Evolutionary conservation across 1,140 invertebrate species (phyloP), one percentile per base, ranked within the genome.

Genomic region (Brachionus angularis): DNA sequence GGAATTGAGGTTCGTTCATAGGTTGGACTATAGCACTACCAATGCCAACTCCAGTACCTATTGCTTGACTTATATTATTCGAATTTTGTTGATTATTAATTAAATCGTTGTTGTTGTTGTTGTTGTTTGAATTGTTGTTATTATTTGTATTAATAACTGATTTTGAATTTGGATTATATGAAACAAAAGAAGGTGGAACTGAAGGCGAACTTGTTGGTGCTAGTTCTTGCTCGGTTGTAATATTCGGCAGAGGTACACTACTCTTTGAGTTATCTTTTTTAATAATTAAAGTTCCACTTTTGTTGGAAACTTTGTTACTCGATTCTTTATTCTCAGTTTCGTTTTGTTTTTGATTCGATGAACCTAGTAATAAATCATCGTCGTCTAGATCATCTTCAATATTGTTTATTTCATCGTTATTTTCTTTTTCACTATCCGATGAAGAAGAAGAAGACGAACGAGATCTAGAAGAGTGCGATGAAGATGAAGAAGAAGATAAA

Each of bases 371-470:
- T 12, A 18, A 21, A 27, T 58, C 53, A 25, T 58, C 53, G 14
- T 58, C 53, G 25, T 58, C 53, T 23, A 58, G 25, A 58, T 58
- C 53, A 3, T 58, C 53, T 10, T 58, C 53, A 5, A 58, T 58
- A 14, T 58, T 58, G 18, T 58, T 58, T 21, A 58, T n/a, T 23
- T 58, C 53, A 39, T 58, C 53, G n/a, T 31, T 39, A 16, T 58
- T 58, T 58, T 58, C 53, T 42, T 58, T 58, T 42, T 58, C 53
- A 7, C 53, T 58, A 39, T 36, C 53, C 3, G 52, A 50, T 18
- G 62, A 67, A 39, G 62, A 46, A 12, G 42, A 67, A 16, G 62
- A 67, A 1, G 62, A 67, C 5, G 62, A 67, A 14, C 62, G 62
- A 25, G 62, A 67, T 10, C 42, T 39, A 47, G 42, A 50, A n/a